Conservation (phyloP, 2,113 vertebrate species). For the Piprites chloris region DNA sequence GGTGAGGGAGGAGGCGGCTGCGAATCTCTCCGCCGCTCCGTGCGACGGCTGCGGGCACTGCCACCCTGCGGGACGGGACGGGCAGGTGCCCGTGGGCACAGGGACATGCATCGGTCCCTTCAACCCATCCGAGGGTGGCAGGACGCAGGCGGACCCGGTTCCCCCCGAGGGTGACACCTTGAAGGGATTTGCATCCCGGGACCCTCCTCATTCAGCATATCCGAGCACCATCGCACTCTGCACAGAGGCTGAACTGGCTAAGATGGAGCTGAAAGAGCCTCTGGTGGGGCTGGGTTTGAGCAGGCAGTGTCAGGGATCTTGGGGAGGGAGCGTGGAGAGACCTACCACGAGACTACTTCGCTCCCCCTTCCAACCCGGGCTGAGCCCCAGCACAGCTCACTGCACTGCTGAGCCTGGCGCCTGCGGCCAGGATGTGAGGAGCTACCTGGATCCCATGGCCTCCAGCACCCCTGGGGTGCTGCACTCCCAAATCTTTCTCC, state of each 20-base stretch:
- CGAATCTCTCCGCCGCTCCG: not conserved
- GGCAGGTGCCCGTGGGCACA: not conserved
- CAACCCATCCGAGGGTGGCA: too few species aligned
- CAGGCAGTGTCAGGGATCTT: not conserved
- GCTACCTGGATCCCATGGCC: not conserved
- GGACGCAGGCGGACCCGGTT: accelerated
- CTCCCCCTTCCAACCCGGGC: accelerated
- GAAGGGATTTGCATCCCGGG: not conserved
- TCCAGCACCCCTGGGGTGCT: not conserved
- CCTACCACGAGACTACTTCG: not conserved
- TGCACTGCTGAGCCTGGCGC: accelerated
- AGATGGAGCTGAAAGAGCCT: not conserved
- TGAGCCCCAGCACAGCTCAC: not conserved
- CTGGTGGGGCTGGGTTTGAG: not conserved
- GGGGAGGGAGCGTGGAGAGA: not conserved
- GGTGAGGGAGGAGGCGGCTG: not conserved
- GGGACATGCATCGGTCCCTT: not conserved
- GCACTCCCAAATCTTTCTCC: not conserved
- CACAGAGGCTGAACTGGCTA: not conserved
- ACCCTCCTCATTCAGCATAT: not conserved
- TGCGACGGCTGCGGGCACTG: not conserved
- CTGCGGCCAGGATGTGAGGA: not conserved
- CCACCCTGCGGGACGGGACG: not conserved
- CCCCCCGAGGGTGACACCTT: too few species aligned
- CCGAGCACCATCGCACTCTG: not conserved